These are phyloP conservation scores for Schizopygopsis malacanthus DNA, from an alignment of 2,797 vertebrate species.

Conservation along the genomic window DNA sequence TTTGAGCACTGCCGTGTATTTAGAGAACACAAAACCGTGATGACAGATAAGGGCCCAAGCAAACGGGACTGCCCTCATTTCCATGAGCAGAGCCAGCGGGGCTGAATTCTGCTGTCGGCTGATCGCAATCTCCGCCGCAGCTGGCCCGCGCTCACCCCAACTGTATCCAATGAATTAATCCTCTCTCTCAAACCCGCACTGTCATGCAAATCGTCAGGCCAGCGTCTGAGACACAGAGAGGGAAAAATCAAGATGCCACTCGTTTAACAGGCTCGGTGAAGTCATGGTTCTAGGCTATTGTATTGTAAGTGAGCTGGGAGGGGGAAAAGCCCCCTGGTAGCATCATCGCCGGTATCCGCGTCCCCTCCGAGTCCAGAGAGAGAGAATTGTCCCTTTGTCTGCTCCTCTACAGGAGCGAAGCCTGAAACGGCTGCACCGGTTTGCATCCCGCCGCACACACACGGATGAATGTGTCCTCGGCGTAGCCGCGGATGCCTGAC, in stretches of 20 bases:
- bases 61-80: constrained; percentile 56
- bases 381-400: constrained; percentile 53
- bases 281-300: constrained; percentile 51
- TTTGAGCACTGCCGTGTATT: constrained; percentile 37
- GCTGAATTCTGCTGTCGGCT: constrained; percentile 44
- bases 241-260: constrained; percentile 54
- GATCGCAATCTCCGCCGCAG: constrained; percentile 59
- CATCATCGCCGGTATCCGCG: constrained; percentile 2
- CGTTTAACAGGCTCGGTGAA: constrained; percentile 52
- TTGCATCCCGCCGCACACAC: constrained; percentile 1
- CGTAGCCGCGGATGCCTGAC: constrained; percentile 14
- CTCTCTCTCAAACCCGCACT: constrained; percentile 38
- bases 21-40: constrained; percentile 37
- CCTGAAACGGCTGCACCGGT: constrained; percentile 43
- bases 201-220: constrained; percentile 57
- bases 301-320: constrained; percentile 35
- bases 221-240: constrained; percentile 34
- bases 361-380: constrained; percentile 10
- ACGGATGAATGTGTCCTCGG: constrained; percentile 29
- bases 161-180: constrained; percentile 61
- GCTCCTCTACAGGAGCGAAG: constrained; percentile 38
- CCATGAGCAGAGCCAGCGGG: constrained; percentile 51
- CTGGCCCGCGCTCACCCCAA: constrained; percentile 52
- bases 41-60: constrained; percentile 44
- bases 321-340: constrained; percentile 20